Conservation (phyloP, 53 echinoderm and acorn worm genomes). For the Astropecten irregularis region DNA sequence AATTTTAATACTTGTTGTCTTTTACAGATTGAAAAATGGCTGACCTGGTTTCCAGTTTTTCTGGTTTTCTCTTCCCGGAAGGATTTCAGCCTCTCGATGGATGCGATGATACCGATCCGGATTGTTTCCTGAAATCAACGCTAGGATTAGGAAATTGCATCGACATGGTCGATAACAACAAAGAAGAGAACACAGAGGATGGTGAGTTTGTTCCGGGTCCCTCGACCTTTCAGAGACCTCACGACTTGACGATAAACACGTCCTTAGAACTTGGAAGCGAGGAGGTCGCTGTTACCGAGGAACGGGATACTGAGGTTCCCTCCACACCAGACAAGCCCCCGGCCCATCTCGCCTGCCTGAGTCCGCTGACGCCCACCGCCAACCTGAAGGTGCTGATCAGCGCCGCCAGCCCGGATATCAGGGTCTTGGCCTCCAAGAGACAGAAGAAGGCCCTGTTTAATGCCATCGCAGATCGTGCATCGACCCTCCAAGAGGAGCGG, state of each 20-base stretch:
- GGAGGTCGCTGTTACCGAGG: background rate
- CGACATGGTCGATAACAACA: no score
- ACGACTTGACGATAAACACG: background rate
- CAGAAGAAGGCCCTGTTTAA: slow-evolving; percentile 77
- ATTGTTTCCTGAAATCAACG: slow-evolving; percentile 9
- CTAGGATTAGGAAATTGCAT: slow-evolving; percentile 1
- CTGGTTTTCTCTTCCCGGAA: slow-evolving; percentile 45
- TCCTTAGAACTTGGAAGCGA: background rate
- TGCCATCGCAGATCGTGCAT: slow-evolving; percentile 62
- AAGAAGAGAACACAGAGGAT: no score
- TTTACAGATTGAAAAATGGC: slow-evolving; percentile 28
- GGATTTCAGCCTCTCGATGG: slow-evolving; percentile 36
- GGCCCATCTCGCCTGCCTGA: background rate
- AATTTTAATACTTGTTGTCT: background rate
- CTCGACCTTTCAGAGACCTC: slow-evolving; percentile 21
- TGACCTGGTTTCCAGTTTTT: slow-evolving; percentile 5
- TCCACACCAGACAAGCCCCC: slow-evolving; percentile 71
- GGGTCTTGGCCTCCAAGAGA: slow-evolving; percentile 77
- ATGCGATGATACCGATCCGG: slow-evolving; percentile 12
- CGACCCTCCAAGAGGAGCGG: slow-evolving; percentile 27
- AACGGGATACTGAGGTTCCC: background rate
- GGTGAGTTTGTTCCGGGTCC: no score
- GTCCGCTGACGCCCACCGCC: slow-evolving; percentile 87
- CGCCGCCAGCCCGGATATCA: slow-evolving; percentile 80
- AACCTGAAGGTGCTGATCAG: slow-evolving; percentile 91